Conservation (phyloP, 2,888 invertebrate species). For the Agrotis segetum region DNA sequence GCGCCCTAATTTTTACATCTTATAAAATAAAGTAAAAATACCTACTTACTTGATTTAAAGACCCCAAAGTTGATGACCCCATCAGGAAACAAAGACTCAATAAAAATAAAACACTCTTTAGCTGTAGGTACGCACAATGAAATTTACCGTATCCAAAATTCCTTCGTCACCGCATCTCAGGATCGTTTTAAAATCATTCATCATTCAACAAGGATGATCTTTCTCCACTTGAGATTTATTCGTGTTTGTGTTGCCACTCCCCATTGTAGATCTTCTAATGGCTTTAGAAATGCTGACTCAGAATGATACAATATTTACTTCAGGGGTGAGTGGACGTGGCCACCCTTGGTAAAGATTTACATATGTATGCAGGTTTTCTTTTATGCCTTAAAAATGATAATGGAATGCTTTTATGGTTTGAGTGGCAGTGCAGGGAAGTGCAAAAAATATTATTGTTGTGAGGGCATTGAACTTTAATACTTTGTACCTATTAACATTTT, state of each 20-base stretch:
- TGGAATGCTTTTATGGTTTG: slow-evolving; percentile 40
- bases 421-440: slow-evolving; percentile 32
- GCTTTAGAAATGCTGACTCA: slow-evolving; percentile 72
- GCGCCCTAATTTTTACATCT: no score
- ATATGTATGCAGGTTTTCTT: slow-evolving; percentile 47
- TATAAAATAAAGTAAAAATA: no score
- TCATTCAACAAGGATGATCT: slow-evolving; percentile 79
- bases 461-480: slow-evolving; percentile 5
- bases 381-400: slow-evolving; percentile 58
- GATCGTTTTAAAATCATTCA: slow-evolving; percentile 87
- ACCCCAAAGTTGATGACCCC: no score
- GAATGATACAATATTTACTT: slow-evolving; percentile 63
- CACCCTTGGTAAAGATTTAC: slow-evolving; percentile 55
- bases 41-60: no score
- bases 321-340: slow-evolving; percentile 48
- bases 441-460: slow-evolving; percentile 24
- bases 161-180: slow-evolving; percentile 41
- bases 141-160: slow-evolving; percentile 37
- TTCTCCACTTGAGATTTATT: slow-evolving; percentile 78
- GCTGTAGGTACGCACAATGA: no score
- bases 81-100: no score
- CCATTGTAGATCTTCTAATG: slow-evolving; percentile 81
- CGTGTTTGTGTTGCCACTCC: slow-evolving; percentile 79
- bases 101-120: no score
- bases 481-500: no score